Evolutionary conservation across 2,113 vertebrate genomes (phyloP).

Genomic region (Hippocampus abdominalis): DNA sequence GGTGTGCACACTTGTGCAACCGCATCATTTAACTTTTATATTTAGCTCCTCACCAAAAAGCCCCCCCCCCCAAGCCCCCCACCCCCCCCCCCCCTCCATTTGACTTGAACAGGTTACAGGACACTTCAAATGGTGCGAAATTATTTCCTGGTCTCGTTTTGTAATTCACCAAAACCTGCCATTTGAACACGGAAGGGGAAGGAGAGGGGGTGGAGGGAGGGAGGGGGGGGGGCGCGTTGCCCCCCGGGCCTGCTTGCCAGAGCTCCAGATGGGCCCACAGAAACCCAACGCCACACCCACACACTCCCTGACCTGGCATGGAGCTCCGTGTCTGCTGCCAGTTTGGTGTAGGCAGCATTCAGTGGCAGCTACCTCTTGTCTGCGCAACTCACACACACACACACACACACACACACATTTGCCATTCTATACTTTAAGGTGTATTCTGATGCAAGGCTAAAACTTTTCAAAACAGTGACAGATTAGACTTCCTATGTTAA

Average conservation of each 20-base stretch:
- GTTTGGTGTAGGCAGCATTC: slow-evolving; percentile 48
- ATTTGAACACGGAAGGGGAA: too few species aligned
- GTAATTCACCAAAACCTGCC: too few species aligned
- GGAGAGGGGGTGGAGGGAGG: too few species aligned
- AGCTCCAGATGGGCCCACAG: slow-evolving; percentile 67
- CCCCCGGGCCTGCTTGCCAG: slow-evolving; percentile 48
- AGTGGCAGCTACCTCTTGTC: slow-evolving; percentile 56
- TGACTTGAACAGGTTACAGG: too few species aligned
- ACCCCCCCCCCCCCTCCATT: too few species aligned
- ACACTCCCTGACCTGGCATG: slow-evolving; percentile 61
- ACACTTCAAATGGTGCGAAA: too few species aligned
- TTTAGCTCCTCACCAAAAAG: too few species aligned
- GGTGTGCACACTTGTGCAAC: too few species aligned
- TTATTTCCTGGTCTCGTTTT: too few species aligned
- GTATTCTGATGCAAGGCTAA: neutral
- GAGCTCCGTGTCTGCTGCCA: slow-evolving; percentile 50
- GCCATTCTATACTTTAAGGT: neutral
- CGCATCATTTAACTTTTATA: too few species aligned
- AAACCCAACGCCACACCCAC: slow-evolving; percentile 37
- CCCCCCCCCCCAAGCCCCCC: too few species aligned
- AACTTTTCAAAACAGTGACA: slow-evolving; percentile 3
- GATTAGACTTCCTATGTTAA: slow-evolving; percentile 20
- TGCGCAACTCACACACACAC: slow-evolving; percentile 22
- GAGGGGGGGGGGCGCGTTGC: too few species aligned
- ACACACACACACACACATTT: neutral